These are phyloP conservation scores for Botia kubotai DNA, from an alignment of 2,797 vertebrate genomes.

Conservation along the genomic window DNA sequence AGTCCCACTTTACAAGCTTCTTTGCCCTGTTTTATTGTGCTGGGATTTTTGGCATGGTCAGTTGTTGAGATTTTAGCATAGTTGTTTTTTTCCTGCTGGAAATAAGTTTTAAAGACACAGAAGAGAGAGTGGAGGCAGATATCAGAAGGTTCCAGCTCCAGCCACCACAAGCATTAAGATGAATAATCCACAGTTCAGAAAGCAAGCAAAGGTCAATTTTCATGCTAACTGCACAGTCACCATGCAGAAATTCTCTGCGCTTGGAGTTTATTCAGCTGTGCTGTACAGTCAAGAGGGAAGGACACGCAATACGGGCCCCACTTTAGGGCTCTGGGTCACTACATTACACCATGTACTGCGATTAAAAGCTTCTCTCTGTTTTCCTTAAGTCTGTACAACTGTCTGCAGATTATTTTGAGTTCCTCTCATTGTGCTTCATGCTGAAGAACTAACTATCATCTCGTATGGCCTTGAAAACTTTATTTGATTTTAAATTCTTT, in stretches of 20 bases:
- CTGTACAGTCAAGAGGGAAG: constrained; percentile 64
- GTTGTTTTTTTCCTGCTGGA: constrained; percentile 38
- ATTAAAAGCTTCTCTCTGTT: constrained; percentile 61
- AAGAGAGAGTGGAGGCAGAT: constrained; percentile 49
- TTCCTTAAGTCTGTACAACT: constrained; percentile 48
- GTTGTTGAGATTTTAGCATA: constrained; percentile 52
- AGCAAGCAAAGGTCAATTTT: constrained; percentile 80
- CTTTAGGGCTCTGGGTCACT: constrained; percentile 53
- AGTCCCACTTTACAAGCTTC: constrained; percentile 58
- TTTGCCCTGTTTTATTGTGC: constrained; percentile 49
- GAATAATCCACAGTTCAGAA: constrained; percentile 77
- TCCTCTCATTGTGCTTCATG: constrained; percentile 39
- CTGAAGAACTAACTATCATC: constrained; percentile 12
- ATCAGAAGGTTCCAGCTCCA: constrained; percentile 64
- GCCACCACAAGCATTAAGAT: constrained; percentile 71
- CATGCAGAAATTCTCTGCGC: constrained; percentile 64
- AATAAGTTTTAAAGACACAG: constrained; percentile 53
- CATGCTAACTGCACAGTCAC: constrained; percentile 74
- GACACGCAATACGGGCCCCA: constrained; percentile 57
- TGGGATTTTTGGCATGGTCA: constrained; percentile 46
- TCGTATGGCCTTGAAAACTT: constrained; percentile 7
- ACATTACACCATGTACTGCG: constrained; percentile 57
- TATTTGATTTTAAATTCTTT: constrained; percentile 41
- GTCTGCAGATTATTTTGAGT: constrained; percentile 43
- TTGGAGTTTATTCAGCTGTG: constrained; percentile 70